phyloP scores from a whole-genome alignment of 2,797 vertebrate species.

The Xenentodon cancila region DNA sequence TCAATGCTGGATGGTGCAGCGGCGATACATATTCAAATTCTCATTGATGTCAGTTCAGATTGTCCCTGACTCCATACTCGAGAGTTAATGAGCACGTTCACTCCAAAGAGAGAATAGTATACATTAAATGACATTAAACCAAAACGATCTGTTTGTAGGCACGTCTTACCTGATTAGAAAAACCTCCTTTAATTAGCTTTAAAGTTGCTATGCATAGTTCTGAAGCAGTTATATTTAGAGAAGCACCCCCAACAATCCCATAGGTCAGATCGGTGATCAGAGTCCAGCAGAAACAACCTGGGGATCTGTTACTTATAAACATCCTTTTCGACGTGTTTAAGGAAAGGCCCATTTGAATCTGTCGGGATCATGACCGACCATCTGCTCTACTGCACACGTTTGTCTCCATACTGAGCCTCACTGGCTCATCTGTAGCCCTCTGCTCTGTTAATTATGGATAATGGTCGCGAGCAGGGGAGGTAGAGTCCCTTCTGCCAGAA shows the following conservation, averaged over 20 bases:
- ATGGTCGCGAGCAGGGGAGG: constrained; percentile 56
- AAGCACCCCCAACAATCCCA: constrained; percentile 1
- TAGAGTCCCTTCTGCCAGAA: constrained; percentile 51
- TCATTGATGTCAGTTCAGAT: not conserved
- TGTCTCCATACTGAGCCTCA: constrained; percentile 25
- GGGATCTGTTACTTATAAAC: constrained; percentile 12
- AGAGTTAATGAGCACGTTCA: not conserved
- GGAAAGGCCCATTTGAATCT: constrained; percentile 6
- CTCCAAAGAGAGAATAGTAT: constrained; percentile 10
- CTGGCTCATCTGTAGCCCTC: constrained; percentile 54
- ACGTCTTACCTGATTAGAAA: constrained; percentile 72
- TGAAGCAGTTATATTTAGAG: constrained; percentile 16
- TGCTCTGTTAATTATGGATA: constrained; percentile 71
- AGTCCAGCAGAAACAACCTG: constrained; percentile 5
- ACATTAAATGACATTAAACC: constrained; percentile 18
- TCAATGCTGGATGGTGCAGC: too few species aligned
- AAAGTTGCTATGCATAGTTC: constrained; percentile 21
- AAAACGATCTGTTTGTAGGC: constrained; percentile 1
- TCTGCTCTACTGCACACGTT: constrained; percentile 12
- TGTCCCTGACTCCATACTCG: not conserved
- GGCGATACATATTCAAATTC: constrained; percentile 6
- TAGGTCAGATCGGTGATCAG: constrained; percentile 37
- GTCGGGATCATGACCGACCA: constrained; percentile 25
- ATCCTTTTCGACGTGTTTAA: not conserved
- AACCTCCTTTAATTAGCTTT: constrained; percentile 61